These are phyloP conservation scores for Aurelia sp. DNA, from an alignment of 30 jellyfish, hydroid and myxozoan species.

Conservation along the genomic window DNA sequence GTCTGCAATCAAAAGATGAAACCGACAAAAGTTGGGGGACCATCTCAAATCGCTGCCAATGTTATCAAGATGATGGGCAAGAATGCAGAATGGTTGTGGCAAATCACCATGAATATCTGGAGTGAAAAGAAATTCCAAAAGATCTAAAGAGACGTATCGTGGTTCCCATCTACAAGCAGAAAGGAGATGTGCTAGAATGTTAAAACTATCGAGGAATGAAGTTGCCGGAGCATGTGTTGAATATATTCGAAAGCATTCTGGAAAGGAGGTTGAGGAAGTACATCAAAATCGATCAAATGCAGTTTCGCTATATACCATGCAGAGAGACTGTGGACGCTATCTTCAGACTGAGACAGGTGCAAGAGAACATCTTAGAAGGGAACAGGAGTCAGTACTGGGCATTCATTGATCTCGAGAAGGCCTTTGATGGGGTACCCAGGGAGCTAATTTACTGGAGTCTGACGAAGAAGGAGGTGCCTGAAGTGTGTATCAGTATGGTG, in stretches of 20 bases:
- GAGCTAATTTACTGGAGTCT: too few species aligned
- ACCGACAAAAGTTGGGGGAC: not conserved
- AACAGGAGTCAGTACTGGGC: not conserved
- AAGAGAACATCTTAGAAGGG: not conserved
- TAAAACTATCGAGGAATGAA: not conserved
- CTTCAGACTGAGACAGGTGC: constrained; percentile 1
- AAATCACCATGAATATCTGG: not conserved
- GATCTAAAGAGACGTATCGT: too few species aligned
- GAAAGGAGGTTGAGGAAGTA: not conserved
- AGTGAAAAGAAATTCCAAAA: too few species aligned
- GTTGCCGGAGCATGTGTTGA: not conserved
- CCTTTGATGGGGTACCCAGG: too few species aligned
- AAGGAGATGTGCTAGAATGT: not conserved
- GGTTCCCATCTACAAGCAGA: not conserved
- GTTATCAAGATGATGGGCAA: not conserved
- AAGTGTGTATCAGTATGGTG: constrained; percentile 2
- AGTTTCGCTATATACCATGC: not conserved
- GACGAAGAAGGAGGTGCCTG: not conserved
- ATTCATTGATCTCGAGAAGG: too few species aligned
- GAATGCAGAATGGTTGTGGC: not conserved
- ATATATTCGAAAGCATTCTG: not conserved
- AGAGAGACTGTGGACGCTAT: too few species aligned
- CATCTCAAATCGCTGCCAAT: not conserved
- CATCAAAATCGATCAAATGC: not conserved
- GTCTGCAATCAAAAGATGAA: too few species aligned